phyloP scores from a whole-genome alignment of 1,140 invertebrate genomes.

The Drosophila quadrilineata region DNA sequence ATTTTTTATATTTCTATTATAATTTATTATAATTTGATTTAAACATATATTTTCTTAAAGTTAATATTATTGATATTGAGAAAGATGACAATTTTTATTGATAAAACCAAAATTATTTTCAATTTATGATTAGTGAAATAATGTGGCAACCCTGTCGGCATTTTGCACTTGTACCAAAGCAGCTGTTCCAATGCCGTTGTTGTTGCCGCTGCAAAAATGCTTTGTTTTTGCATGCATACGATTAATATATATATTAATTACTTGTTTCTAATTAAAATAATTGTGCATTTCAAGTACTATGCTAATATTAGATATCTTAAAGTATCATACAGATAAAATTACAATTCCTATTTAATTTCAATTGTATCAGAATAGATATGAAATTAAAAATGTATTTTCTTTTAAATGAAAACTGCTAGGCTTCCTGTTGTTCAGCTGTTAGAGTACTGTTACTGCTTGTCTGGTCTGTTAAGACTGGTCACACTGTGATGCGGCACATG shows the following conservation, averaged over 20 bases:
- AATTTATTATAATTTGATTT: not conserved
- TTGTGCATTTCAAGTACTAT: too few relatives aligned
- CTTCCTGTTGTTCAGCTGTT: not conserved
- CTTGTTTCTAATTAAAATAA: too few relatives aligned
- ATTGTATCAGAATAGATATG: not conserved
- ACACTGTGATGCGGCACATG: slow-evolving; percentile 37
- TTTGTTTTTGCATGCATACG: not conserved
- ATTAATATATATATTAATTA: too few relatives aligned
- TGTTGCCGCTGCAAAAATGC: not conserved
- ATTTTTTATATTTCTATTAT: not conserved
- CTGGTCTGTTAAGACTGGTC: slow-evolving; percentile 4
- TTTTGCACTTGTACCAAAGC: slow-evolving; percentile 20
- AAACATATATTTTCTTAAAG: not conserved
- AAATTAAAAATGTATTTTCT: not conserved
- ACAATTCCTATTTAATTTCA: not conserved
- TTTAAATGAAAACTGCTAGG: too few relatives aligned
- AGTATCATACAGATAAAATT: too few relatives aligned
- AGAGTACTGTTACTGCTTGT: not conserved
- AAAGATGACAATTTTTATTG: slow-evolving; percentile 6
- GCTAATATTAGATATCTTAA: too few relatives aligned
- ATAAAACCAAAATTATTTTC: not conserved
- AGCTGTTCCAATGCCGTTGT: slow-evolving; percentile 21
- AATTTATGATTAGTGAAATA: not conserved
- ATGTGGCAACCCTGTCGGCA: slow-evolving; percentile 14
- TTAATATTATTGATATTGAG: not conserved